These are phyloP conservation scores for Felis catus DNA, from an alignment of 2,113 vertebrate species.

Conservation along the genomic window F.catus_Fca126_mat1.0 CM031427.1:35691001-35691500, in stretches of 20 bases:
- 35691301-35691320: not conserved
- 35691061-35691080: slow-evolving; percentile 58
- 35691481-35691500: not conserved
- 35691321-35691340: fast-evolving
- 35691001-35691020: slow-evolving; percentile 24
- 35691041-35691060: slow-evolving; percentile 47
- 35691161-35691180: not conserved
- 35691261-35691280: not conserved
- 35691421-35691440: not conserved
- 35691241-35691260: not conserved
- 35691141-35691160: slow-evolving; percentile 50
- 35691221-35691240: not conserved
- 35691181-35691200: not conserved
- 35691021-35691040: slow-evolving; percentile 62
- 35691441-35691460: not conserved
- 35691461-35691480: not conserved
- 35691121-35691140: slow-evolving; percentile 72
- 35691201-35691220: not conserved
- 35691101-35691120: slow-evolving; percentile 63
- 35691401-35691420: not conserved
- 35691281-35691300: not conserved
- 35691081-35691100: slow-evolving; percentile 78
- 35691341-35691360: not conserved
- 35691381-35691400: not conserved
- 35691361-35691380: not conserved